Base-by-base conservation (phyloP, 2,113 vertebrate genomes). In the Scomber japonicus region DNA sequence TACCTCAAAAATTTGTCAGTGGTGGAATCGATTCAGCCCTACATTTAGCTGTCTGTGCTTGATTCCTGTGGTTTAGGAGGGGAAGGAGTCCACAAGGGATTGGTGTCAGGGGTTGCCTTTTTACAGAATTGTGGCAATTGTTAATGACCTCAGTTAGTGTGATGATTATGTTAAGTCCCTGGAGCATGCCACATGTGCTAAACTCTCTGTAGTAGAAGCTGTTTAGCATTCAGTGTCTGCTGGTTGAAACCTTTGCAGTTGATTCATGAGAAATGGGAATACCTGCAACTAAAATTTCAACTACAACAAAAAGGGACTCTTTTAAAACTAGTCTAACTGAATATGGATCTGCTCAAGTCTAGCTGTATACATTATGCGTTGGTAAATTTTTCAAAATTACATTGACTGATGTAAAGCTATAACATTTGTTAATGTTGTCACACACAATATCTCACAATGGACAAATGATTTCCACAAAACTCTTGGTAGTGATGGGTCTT, bases 111-210 rank as follows among this genome's bases (percentile, higher is more conserved):
- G 62, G 56, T 66, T 61, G 16, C 60, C 30, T 40, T 72, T 72
- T 69, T 69, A 64, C 48, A 72, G 27, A 62, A 54, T 69, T 69
- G 61, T 62, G 80, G 53, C 75, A 80, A 75, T 67, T 83, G 77
- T 75, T 81, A 81, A 78, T 80, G 64, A 75, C 69, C 71, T 63
- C 40, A 46, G 50, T 67, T 51, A 69, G 50, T 79, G 70, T 79
- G 62, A 68, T 75, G 55, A 66, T 71, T 24, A 55, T 49, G 46
- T 71, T 56, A 60, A 60, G 54, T 71, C 49, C 40, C 64, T 46
- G 40, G 50, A 56, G 81, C 51, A 49, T 30, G 3, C 3, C 40
- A 61, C 50, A 45, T 14, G 6, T 51, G 31, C 24, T 65, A 24
- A n/a, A 70, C 24, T 57, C 17, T 63, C 51, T 51, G 16, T 11